Evolutionary conservation across 1,140 invertebrate species (phyloP), one percentile per base, ranked within the genome.

Genomic region (Aphaenogaster floridana): DNA sequence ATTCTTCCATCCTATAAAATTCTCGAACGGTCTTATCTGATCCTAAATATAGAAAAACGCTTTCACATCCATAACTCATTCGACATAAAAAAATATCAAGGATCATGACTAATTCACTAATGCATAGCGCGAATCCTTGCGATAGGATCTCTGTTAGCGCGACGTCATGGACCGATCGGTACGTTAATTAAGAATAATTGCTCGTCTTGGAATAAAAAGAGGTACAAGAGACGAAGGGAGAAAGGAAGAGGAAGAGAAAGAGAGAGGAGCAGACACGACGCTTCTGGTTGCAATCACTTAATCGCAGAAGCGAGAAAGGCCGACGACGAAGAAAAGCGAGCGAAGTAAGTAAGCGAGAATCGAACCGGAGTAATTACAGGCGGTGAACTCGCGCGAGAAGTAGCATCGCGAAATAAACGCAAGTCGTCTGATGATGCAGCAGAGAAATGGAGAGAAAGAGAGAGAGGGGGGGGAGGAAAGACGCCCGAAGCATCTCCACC

Each of bases 121-220:
- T 50, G 11, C 6, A 21, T 21, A 79, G 21, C n/a, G 11, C 15
- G 11, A 80, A 39, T 80, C 13, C 15, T 79, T 15, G 36, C 13
- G 13, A 42, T 21, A 28, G 28, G 21, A 66, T 39, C 61, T 64
- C 13, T n/a, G 39, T 39, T 66, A 39, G 6, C 34, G 34, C 36
- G n/a, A 68, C 48, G 39, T 80, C n/a, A 34, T 17, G 11, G 45
- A 54, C n/a, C 1, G 45, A 80, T 68, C 34, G 77, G 45, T 28
- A 63, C 84, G 88, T 92, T 93, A 93, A 93, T 93, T 90, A 91
- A 92, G 92, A 93, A 83, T 92, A 93, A 93, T 92, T 91, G 90
- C 88, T 74, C 57, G 80, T 68, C 71, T 68, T 79, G 83, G 39
- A 86, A 17, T 48, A 42, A 66, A 42, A 21, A 50, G 13, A 48